Conservation (phyloP, 2,113 vertebrate genomes). For the Otocyon megalotis region DNA sequence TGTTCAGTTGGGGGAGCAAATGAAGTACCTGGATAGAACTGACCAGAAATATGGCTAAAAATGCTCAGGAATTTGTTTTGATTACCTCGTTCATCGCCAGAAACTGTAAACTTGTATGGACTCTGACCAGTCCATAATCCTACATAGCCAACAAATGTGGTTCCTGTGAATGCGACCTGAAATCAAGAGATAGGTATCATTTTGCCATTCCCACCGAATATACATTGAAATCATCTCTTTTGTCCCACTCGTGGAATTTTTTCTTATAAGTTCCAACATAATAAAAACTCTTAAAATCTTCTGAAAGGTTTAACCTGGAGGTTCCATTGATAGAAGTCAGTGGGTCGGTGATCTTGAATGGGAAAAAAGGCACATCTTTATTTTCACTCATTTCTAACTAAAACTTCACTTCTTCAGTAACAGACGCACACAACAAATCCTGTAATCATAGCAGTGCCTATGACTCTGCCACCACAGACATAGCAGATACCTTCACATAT, state of each 20-base stretch:
- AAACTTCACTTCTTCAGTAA: not conserved
- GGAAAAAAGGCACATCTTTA: not conserved
- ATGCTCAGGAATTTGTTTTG: not conserved
- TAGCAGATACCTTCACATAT: not conserved
- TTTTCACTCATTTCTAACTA: conserved; percentile 16
- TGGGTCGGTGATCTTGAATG: not conserved
- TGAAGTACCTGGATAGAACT: not conserved
- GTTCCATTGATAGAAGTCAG: not conserved
- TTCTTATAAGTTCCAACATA: not conserved
- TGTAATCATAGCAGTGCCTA: not conserved
- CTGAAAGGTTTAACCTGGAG: not conserved
- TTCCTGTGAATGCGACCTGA: conserved; percentile 92
- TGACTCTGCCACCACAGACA: not conserved
- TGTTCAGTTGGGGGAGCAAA: not conserved
- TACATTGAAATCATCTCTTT: not conserved
- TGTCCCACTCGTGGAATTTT: not conserved
- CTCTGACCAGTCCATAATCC: conserved; percentile 98
- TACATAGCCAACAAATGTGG: conserved; percentile 95
- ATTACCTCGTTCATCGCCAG: conserved; percentile 93
- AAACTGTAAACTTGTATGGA: conserved; percentile 93
- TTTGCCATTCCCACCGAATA: not conserved
- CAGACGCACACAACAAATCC: not conserved
- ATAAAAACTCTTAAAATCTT: conserved; percentile 33
- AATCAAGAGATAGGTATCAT: not conserved
- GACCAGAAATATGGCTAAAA: not conserved